Evolutionary conservation across 2,113 vertebrate species (phyloP), one percentile per base, ranked within the genome.

Genomic region (Rhinoderma darwinii): DNA sequence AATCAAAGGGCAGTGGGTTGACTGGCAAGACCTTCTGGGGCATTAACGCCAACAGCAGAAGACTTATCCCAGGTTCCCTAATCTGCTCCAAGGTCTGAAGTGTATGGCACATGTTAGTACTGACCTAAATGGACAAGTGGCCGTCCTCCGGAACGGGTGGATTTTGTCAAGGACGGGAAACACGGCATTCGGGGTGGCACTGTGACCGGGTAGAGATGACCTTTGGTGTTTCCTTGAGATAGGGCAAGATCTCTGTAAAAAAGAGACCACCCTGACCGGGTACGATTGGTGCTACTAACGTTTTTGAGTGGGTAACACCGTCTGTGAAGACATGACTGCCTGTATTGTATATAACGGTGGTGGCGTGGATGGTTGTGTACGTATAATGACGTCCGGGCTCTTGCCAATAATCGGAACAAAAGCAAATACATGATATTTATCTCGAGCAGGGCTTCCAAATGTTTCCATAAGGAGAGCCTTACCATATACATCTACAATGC

Each of bases 361-460:
- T 44, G 50, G 82, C 27, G 68, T 84, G 35, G 74, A 41, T 47
- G 50, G 47, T 35, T 70, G 82, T 74, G 37, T 56, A n/a, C 27
- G 30, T 54, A 39, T 51, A 39, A 35, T 84, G 32, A 44, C 74
- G 44, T 18, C 32, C 27, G 17, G 27, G 22, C 12, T 14, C 41
- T 30, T 78, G 75, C 44, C 51, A 51, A 78, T 47, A 72, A n/a
- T n/a, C n/a, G n/a, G n/a, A 4, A 20, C 0, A 72, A 72, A 72
- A 72, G 32, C 20, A 35, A 37, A 32, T 39, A 30, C 37, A 72
- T 72, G 39, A 18, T 44, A 27, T 44, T 11, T 44, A 63, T 63
- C 12, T 0, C 20, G n/a, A 9, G n/a, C 25, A 66, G 79, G 39
- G 39, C 39, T 82, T 82, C 51, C 39, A 66, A 18, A 63, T 63